Evolutionary conservation across 2,113 vertebrate genomes (phyloP).

Genomic region (Myxocyprinus asiaticus): DNA sequence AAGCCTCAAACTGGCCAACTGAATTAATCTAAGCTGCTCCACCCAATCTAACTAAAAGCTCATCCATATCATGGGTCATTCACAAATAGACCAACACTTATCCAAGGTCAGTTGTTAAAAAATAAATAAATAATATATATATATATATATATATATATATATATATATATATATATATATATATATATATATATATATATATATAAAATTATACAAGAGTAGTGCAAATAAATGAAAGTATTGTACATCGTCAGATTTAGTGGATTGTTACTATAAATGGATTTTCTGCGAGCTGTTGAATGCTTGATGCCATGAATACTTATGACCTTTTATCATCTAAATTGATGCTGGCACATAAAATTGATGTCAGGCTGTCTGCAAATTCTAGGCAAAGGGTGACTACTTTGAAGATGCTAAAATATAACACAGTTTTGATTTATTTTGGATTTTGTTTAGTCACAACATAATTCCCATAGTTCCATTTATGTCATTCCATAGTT

Average conservation of each 20-base stretch:
- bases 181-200: too few species aligned
- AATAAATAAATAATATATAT: constrained; percentile 1
- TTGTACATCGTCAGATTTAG: not conserved
- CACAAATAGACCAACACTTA: constrained; percentile 55
- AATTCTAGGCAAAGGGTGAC: too few species aligned
- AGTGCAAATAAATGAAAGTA: constrained; percentile 41
- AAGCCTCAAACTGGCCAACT: constrained; percentile 43
- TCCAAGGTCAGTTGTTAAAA: constrained; percentile 47
- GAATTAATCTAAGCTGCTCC: constrained; percentile 61
- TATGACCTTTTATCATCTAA: constrained; percentile 27
- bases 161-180: too few species aligned
- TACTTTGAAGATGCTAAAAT: too few species aligned
- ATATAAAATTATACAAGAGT: constrained; percentile 1
- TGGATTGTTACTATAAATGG: constrained; percentile 20
- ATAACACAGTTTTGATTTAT: too few species aligned
- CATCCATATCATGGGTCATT: constrained; percentile 62
- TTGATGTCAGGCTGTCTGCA: not conserved
- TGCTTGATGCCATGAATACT: constrained; percentile 16
- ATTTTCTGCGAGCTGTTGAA: constrained; percentile 16
- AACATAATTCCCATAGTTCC: too few species aligned
- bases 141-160: too few species aligned
- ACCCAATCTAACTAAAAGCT: constrained; percentile 80
- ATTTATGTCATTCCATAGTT: too few species aligned
- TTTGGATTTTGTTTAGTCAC: too few species aligned
- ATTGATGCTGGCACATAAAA: constrained; percentile 18